Evolutionary conservation across 1,140 invertebrate species (phyloP).

Genomic region (Gonioctena quinquepunctata): DNA sequence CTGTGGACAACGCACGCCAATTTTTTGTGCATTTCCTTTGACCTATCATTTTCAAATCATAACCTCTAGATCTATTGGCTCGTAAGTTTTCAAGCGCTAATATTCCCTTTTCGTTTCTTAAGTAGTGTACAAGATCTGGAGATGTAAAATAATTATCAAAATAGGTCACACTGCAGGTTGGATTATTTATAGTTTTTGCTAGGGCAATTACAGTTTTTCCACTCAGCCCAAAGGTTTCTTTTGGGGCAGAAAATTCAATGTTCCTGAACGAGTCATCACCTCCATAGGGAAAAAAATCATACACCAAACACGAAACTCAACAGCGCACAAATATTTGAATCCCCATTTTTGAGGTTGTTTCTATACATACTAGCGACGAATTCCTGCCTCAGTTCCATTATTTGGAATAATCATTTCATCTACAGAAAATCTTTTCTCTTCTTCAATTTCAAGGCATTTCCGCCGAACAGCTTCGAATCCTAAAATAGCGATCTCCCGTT

Average conservation of each 20-base stretch:
- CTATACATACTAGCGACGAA: conserved; percentile 42
- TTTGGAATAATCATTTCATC: conserved; percentile 58
- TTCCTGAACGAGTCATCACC: conserved; percentile 16
- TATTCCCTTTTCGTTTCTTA: conserved; percentile 5
- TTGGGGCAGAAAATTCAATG: not conserved
- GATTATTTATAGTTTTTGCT: not conserved
- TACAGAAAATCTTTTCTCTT: conserved; percentile 45
- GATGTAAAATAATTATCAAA: conserved; percentile 21
- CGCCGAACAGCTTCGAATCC: conserved; percentile 46
- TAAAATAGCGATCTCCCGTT: conserved; percentile 45
- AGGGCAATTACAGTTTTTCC: conserved; percentile 10
- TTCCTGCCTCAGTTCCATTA: conserved; percentile 53
- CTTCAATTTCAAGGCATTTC: conserved; percentile 44
- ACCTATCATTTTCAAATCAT: conserved; percentile 34
- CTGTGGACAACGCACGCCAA: conserved; percentile 52
- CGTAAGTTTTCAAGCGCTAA: conserved; percentile 4
- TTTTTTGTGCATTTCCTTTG: conserved; percentile 37
- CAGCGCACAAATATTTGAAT: conserved; percentile 51
- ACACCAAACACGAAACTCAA: conserved; percentile 49
- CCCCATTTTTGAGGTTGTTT: conserved; percentile 45
- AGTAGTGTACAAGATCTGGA: not conserved
- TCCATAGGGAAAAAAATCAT: conserved; percentile 53
- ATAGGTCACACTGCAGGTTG: not conserved
- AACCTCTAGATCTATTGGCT: not conserved
- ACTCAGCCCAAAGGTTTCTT: conserved; percentile 16